Evolutionary conservation across 2,113 vertebrate species (phyloP), one percentile per base, ranked within the genome.

Genomic region (Oncorhynchus gorbuscha): DNA sequence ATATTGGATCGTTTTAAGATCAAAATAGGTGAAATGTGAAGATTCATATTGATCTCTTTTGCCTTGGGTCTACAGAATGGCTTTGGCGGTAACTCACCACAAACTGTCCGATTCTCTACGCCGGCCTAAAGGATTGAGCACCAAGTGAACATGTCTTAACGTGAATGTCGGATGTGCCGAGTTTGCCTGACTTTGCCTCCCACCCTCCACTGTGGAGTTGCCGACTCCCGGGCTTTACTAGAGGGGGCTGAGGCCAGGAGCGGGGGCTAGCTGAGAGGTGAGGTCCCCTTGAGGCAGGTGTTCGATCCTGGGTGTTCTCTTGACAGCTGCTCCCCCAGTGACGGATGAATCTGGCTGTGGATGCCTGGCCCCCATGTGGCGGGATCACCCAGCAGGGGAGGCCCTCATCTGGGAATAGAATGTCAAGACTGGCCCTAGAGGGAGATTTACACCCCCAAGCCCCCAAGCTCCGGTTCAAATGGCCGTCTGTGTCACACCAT

Each of bases 351-450:
- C 80, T 78, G 55, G 78, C 78, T 87, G 77, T 76, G 39, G 84
- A 89, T 89, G 82, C 86, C 85, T 83, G 79, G 83, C 76, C 79
- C 81, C 51, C 51, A 66, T 16, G 16, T 55, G 51, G 51, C 12
- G 14, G 51, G 51, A 55, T 55, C 51, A 67, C 61, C 76, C 76
- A 77, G 75, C 49, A 77, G 78, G 70, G 65, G 28, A 59, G 14
- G 66, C 75, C 78, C 83, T 82, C 87, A 88, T 86, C 85, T 83
- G 89, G 85, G n/a, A 81, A 73, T 78, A 85, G 82, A 88, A 91
- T 91, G 89, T 89, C 88, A 88, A 87, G 86, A 85, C 80, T 72
- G 81, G 75, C 79, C 76, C 58, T 55, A 77, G 80, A 67, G 64
- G 73, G 55, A 84, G 89, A 91, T 90, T 89, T 87, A 91, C 80